phyloP scores from a whole-genome alignment of 2,113 vertebrate genomes.

The Azemiops feae region DNA sequence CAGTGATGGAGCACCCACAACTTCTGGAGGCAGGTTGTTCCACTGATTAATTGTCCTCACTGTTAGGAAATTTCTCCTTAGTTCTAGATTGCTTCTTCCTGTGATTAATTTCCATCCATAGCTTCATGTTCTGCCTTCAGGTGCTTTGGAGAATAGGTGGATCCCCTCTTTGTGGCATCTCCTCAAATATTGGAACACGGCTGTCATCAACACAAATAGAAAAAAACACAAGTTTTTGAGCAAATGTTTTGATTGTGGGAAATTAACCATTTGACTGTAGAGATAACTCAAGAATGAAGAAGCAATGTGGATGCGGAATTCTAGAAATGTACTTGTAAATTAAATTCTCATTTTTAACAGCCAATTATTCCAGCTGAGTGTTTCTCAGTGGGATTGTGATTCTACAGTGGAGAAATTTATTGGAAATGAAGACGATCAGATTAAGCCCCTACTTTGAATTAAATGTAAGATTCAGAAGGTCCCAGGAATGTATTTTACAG shows the following conservation, averaged over 20 bases:
- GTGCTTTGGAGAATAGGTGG: accelerated
- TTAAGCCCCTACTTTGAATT: conserved; percentile 40
- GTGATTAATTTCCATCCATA: too few species aligned
- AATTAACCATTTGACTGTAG: conserved; percentile 34
- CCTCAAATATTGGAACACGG: too few species aligned
- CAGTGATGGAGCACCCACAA: accelerated
- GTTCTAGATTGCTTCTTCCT: too few species aligned
- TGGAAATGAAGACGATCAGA: conserved; percentile 47
- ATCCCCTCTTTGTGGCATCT: too few species aligned
- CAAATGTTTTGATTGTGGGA: conserved; percentile 24
- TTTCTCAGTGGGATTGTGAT: conserved; percentile 40
- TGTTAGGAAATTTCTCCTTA: too few species aligned
- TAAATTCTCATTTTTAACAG: conserved; percentile 50
- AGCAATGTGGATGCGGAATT: conserved; percentile 24
- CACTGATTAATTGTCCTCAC: too few species aligned
- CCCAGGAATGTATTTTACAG: conserved; percentile 28
- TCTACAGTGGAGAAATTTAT: conserved; percentile 48
- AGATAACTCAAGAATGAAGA: conserved; percentile 35
- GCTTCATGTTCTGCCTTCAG: too few species aligned
- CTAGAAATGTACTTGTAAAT: conserved; percentile 55
- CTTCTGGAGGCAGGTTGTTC: too few species aligned
- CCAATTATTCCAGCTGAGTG: conserved; percentile 36
- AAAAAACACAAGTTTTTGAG: conserved; percentile 39
- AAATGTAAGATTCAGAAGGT: conserved; percentile 50
- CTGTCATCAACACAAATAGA: conserved; percentile 31